Conservation (phyloP, 2,797 vertebrate genomes). For the Anabacerthia variegaticeps region DNA sequence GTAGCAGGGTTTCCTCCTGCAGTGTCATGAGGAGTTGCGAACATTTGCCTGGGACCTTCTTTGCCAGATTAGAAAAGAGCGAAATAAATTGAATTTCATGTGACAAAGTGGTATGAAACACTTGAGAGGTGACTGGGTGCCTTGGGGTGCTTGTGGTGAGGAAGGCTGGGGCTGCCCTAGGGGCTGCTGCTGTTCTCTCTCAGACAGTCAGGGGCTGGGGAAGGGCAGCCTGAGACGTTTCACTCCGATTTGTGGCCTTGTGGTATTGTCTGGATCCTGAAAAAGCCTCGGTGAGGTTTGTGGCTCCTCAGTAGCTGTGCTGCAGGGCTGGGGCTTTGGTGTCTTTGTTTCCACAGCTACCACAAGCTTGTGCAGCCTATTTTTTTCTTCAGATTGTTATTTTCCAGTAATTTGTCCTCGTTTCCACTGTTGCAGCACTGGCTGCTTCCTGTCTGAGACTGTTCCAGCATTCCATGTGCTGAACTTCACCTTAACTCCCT, state of each 20-base stretch:
- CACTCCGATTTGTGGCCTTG: not conserved
- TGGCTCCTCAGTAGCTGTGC: fast-evolving
- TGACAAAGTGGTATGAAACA: fast-evolving
- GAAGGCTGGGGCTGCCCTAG: not conserved
- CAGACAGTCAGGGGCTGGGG: fast-evolving
- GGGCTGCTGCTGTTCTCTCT: not conserved
- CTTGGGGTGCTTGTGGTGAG: fast-evolving
- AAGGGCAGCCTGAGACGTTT: not conserved
- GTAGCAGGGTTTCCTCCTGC: not conserved
- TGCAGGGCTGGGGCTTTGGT: not conserved
- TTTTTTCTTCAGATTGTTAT: not conserved
- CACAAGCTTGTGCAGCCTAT: not conserved
- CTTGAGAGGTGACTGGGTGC: fast-evolving
- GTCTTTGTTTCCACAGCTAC: not conserved
- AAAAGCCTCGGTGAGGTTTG: not conserved
- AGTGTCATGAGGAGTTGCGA: fast-evolving
- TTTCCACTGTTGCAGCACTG: not conserved
- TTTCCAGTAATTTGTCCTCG: not conserved
- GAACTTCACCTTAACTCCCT: not conserved
- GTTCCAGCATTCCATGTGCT: not conserved
- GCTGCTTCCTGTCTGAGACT: not conserved
- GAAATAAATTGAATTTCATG: not conserved
- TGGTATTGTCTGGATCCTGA: not conserved
- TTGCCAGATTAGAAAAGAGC: not conserved
- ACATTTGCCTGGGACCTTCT: not conserved